These are phyloP conservation scores for Zaprionus nigranus DNA, from an alignment of 1,140 invertebrate genomes.

Conservation along the genomic window DNA sequence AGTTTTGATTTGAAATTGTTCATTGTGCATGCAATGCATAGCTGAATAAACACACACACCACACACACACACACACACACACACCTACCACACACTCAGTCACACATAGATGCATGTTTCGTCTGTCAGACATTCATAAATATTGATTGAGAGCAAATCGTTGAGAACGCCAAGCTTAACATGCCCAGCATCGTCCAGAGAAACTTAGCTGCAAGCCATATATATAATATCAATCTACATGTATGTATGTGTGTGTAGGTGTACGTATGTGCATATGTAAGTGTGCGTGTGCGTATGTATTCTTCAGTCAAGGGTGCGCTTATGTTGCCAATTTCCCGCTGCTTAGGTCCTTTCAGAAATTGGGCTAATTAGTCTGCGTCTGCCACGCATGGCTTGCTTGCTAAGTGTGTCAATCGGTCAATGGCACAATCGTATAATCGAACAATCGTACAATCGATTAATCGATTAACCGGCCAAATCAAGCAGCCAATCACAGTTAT, in stretches of 20 bases:
- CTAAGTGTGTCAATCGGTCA: neutral
- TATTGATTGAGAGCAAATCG: slow-evolving; percentile 32
- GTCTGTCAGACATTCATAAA: slow-evolving; percentile 10
- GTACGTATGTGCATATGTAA: neutral
- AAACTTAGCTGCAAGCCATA: neutral
- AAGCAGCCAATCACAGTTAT: neutral
- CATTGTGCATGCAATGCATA: slow-evolving; percentile 38
- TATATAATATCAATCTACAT: neutral
- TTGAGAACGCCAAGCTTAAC: slow-evolving; percentile 1
- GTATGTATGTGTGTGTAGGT: neutral
- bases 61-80: neutral
- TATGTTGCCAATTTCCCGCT: slow-evolving; percentile 6
- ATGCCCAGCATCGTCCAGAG: slow-evolving; percentile 1
- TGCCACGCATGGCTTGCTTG: neutral
- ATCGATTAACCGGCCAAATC: neutral
- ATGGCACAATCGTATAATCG: neutral
- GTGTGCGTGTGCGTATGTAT: neutral
- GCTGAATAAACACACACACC: slow-evolving; percentile 18
- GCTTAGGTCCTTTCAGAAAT: neutral
- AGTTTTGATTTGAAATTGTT: slow-evolving; percentile 42
- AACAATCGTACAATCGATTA: neutral
- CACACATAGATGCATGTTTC: neutral
- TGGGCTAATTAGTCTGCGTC: slow-evolving; percentile 11
- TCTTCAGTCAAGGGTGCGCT: neutral
- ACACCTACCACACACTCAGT: neutral